Conservation (phyloP, 2,113 vertebrate species). For the Herpailurus yagouaroundi region DNA sequence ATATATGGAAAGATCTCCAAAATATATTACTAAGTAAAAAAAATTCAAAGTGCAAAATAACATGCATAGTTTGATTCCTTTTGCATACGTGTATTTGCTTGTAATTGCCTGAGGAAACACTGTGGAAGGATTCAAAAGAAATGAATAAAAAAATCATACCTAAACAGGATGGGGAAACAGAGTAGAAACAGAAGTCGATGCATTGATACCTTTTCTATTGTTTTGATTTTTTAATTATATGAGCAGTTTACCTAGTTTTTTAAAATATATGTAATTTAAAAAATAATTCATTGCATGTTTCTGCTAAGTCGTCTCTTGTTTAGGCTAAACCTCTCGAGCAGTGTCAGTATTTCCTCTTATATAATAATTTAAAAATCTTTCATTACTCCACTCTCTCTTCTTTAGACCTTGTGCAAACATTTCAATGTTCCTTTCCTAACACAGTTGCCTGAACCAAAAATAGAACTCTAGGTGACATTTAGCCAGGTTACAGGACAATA, state of each 20-base stretch:
- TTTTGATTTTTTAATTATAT: neutral
- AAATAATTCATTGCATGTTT: neutral
- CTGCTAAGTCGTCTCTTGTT: neutral
- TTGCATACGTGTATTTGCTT: constrained; percentile 13
- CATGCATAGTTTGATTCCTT: neutral
- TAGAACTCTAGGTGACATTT: neutral
- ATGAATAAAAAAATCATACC: neutral
- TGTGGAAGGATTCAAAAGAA: neutral
- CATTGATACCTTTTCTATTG: neutral
- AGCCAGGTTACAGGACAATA: neutral
- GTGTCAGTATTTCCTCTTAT: neutral
- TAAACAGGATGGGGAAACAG: neutral
- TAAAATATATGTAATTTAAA: constrained; percentile 34
- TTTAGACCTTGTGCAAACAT: neutral
- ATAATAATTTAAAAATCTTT: neutral
- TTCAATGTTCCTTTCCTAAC: neutral
- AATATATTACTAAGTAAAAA: neutral
- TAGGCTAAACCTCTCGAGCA: neutral
- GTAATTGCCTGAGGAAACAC: constrained; percentile 11
- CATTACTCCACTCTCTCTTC: neutral
- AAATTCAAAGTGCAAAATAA: neutral
- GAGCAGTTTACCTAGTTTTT: neutral
- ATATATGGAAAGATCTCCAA: neutral
- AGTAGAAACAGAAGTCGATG: neutral
- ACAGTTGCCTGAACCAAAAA: neutral